Percentiles rank a stretch among this genome's conserved stretches.
phyloP scores from a whole-genome alignment of 2,113 vertebrate genomes.

The Coryphaenoides rupestris region DNA sequence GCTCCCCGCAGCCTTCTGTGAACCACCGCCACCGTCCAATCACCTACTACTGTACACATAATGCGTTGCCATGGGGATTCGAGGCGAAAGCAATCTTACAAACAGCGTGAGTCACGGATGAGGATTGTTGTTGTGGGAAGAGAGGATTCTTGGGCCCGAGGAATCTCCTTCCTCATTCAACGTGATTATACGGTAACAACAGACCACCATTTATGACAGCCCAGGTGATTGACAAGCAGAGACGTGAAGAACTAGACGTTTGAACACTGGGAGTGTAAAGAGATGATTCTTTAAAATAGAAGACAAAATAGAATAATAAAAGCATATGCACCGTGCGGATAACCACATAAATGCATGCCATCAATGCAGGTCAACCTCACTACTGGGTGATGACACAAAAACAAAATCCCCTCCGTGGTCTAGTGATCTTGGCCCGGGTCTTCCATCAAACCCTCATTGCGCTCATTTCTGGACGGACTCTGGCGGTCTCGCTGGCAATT shows the following conservation, averaged over 20 bases:
- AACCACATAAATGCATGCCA: too few species aligned
- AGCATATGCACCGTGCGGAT: too few species aligned
- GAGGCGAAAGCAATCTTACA: slow-evolving; percentile 44
- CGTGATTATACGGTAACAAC: too few species aligned
- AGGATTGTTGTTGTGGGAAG: not conserved
- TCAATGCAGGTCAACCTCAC: not conserved
- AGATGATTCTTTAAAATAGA: too few species aligned
- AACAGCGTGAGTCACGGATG: slow-evolving; percentile 44
- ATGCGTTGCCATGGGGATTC: slow-evolving; percentile 63
- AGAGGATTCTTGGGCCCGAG: too few species aligned
- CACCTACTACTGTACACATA: slow-evolving; percentile 38
- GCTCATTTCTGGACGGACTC: slow-evolving; percentile 61
- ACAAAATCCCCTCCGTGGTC: slow-evolving; percentile 19
- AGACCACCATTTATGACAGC: too few species aligned
- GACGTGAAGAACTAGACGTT: too few species aligned
- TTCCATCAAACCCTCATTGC: slow-evolving; percentile 33
- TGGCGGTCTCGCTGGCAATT: slow-evolving; percentile 72
- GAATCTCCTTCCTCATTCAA: too few species aligned
- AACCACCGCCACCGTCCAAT: slow-evolving; percentile 46
- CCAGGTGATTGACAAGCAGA: too few species aligned
- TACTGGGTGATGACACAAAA: slow-evolving; percentile 36
- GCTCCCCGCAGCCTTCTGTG: slow-evolving; percentile 33
- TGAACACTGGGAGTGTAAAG: too few species aligned
- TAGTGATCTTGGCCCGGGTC: not conserved
- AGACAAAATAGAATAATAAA: too few species aligned